Evolutionary conservation across 2,797 vertebrate genomes (phyloP).

Genomic region (Lates japonicus): DNA sequence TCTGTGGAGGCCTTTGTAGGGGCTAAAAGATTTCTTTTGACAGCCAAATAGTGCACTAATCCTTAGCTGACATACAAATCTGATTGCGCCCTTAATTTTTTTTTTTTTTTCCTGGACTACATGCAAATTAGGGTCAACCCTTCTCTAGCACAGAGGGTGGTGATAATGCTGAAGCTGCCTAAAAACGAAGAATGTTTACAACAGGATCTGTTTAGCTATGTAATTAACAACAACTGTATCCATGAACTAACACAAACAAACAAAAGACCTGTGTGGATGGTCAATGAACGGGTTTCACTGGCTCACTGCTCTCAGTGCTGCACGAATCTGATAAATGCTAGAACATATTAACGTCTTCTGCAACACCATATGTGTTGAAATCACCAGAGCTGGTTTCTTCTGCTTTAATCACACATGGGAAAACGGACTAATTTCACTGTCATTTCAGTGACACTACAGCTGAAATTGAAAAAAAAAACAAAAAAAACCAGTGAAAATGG

Average conservation of each 20-base stretch:
- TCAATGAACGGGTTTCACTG: no score
- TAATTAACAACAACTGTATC: not conserved
- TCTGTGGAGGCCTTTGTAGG: not conserved
- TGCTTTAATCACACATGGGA: not conserved
- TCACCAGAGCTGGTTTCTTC: not conserved
- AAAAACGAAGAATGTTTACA: not conserved
- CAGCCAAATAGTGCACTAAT: not conserved
- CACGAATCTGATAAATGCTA: not conserved
- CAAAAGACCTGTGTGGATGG: not conserved
- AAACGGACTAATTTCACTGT: not conserved
- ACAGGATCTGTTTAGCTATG: not conserved
- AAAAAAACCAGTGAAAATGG: no score
- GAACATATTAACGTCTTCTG: not conserved
- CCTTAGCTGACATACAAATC: not conserved
- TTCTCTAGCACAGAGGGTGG: no score
- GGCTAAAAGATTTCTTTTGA: not conserved
- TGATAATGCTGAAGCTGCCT: not conserved
- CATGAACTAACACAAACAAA: not conserved
- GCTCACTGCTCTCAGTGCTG: not conserved
- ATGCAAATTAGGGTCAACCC: not conserved
- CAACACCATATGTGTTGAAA: not conserved
- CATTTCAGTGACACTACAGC: not conserved
- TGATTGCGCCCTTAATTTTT: not conserved
- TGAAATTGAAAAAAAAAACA: not conserved
- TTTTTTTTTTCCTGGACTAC: not conserved